phyloP scores from a whole-genome alignment of 2,113 vertebrate species.

The Camarhynchus parvulus region DNA sequence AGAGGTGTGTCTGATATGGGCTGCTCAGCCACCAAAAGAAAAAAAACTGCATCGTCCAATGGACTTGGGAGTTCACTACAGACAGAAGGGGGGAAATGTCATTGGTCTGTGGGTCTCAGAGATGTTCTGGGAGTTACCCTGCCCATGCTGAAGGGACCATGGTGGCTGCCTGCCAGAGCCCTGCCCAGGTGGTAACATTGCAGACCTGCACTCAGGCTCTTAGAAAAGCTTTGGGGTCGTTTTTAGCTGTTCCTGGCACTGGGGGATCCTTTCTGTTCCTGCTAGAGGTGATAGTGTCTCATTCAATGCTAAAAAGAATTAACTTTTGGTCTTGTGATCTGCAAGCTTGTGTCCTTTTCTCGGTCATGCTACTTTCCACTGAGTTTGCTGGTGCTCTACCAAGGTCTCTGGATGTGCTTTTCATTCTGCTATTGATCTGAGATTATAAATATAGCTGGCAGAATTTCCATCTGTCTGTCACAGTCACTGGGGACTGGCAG shows the following conservation, averaged over 20 bases:
- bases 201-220: neutral
- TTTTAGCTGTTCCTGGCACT: neutral
- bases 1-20: neutral
- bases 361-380: neutral
- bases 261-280: neutral
- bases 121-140: neutral
- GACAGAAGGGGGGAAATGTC: neutral
- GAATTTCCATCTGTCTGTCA: neutral
- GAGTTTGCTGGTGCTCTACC: neutral
- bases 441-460: slow-evolving; percentile 27
- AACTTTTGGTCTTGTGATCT: neutral
- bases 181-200: neutral
- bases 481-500: neutral
- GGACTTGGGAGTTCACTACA: neutral
- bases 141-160: accelerated
- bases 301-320: neutral
- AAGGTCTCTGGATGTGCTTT: slow-evolving; percentile 6
- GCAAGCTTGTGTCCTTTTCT: neutral
- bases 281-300: neutral
- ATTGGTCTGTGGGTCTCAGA: neutral
- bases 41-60: accelerated
- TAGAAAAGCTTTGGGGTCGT: neutral
- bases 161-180: neutral
- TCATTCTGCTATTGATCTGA: slow-evolving; percentile 33
- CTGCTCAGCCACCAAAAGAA: neutral